A percentile compares a stretch with the other conserved stretches of the same genome.
phyloP scores from a whole-genome alignment of 1,140 invertebrate genomes.

The Anthonomus grandis region DNA sequence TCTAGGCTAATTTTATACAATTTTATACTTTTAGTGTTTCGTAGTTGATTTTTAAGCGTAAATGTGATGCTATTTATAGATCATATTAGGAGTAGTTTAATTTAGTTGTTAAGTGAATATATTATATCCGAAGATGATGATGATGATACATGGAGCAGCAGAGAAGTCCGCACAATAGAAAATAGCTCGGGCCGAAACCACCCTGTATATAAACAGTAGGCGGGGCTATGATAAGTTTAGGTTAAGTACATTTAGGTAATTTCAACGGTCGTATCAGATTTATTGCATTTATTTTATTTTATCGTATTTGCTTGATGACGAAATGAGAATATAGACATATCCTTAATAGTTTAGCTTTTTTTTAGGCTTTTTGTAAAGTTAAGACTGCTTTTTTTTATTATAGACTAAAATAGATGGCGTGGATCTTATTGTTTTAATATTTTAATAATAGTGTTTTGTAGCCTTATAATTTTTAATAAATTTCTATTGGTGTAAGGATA shows the following conservation, averaged over 20 bases:
- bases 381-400: slow-evolving; percentile 9
- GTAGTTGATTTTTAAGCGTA: neutral
- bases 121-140: no score
- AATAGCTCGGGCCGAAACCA: slow-evolving; percentile 16
- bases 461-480: neutral
- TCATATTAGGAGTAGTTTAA: no score
- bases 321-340: slow-evolving; percentile 22
- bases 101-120: slow-evolving; percentile 1
- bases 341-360: slow-evolving; percentile 11
- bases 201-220: slow-evolving; percentile 19
- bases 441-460: neutral
- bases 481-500: no score
- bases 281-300: slow-evolving; percentile 9
- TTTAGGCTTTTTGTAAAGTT: neutral
- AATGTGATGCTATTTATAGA: no score
- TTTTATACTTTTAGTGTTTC: no score
- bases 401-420: no score
- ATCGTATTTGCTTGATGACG: neutral
- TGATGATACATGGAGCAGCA: slow-evolving; percentile 20
- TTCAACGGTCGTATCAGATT: neutral
- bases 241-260: neutral
- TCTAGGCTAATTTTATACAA: neutral
- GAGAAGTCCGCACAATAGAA: slow-evolving; percentile 24
- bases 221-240: slow-evolving; percentile 12
- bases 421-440: no score